These are phyloP conservation scores for Pollenia griseotomentosa DNA, from an alignment of 2,888 invertebrate species.

Conservation along the genomic window DNA sequence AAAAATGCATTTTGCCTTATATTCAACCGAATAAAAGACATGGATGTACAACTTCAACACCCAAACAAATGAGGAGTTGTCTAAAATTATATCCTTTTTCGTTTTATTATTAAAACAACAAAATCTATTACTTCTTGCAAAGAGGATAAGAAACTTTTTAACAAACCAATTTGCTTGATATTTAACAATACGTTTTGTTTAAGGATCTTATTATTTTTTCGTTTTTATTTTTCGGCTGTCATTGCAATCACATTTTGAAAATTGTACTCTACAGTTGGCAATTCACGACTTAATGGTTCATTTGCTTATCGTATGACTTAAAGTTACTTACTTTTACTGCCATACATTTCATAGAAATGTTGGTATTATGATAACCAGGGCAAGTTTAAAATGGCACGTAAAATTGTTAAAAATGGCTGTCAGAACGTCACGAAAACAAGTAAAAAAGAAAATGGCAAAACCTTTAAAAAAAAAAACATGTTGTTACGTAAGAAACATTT, in stretches of 20 bases:
- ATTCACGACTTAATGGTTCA: background rate
- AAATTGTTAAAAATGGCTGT: too few relatives aligned
- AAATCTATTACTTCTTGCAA: constrained; percentile 62
- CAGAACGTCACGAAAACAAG: too few relatives aligned
- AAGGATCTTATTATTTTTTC: constrained; percentile 28
- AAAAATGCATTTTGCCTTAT: constrained; percentile 48
- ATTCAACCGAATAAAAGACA: constrained; percentile 36
- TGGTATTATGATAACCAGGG: too few relatives aligned
- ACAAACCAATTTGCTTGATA: constrained; percentile 64
- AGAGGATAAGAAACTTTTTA: constrained; percentile 63
- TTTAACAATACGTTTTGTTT: constrained; percentile 57
- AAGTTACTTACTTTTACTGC: too few relatives aligned
- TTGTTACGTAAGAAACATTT: too few relatives aligned
- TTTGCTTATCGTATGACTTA: background rate
- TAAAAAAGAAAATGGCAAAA: too few relatives aligned
- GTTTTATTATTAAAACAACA: constrained; percentile 56
- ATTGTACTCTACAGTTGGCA: background rate
- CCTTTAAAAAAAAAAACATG: too few relatives aligned
- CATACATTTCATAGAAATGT: too few relatives aligned
- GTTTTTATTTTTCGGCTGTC: constrained; percentile 5
- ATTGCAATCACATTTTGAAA: constrained; percentile 27
- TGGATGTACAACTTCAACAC: constrained; percentile 39
- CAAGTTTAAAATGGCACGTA: too few relatives aligned
- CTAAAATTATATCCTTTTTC: constrained; percentile 59
- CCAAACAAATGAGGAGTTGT: constrained; percentile 55